Base-by-base conservation (phyloP, 1,140 invertebrate genomes). In the Phthorimaea operculella region DNA sequence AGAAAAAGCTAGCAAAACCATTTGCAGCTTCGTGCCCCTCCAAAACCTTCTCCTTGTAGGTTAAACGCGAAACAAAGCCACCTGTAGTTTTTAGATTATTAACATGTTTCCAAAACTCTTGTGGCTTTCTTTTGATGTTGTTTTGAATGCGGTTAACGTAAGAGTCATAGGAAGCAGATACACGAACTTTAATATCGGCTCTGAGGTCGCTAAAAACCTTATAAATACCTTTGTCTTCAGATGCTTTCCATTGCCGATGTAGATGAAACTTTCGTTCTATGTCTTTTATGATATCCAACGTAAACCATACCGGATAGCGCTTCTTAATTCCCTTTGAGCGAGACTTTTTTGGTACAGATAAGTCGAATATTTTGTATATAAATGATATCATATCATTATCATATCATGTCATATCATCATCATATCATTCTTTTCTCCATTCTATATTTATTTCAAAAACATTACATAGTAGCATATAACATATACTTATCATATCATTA, bases 291-390 rank as follows among this genome's bases (percentile, higher is more conserved):
- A 52, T 14, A 16, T 52, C 33, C 1, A 34, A 2, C 12, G 51
- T 5, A n/a, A 52, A 52, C 51, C 51, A 52, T 1, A 42, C 15
- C 2, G 51, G 51, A 52, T 52, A 52, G 11, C 33, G 33, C 16
- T 34, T 36, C 14, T 14, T 10, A n/a, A 7, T 4, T 17, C 39
- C 15, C 4, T 16, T 12, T 15, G 16, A 16, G n/a, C n/a, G n/a
- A n/a, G n/a, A n/a, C n/a, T n/a, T n/a, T n/a, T n/a, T n/a, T n/a
- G n/a, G n/a, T n/a, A 49, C 15, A 21, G 15, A 49, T 17, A 14
- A 4, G 16, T 52, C 51, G 42, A 52, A 52, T 8, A 42, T 52
- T 15, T n/a, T 42, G 14, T 52, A 52, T 11, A 52, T 17, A n/a
- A n/a, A n/a, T n/a, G n/a, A n/a, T n/a, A n/a, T n/a, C n/a, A n/a